These are phyloP conservation scores for Vanacampus margaritifer DNA, from an alignment of 2,113 vertebrate genomes.

Conservation along the genomic window DNA sequence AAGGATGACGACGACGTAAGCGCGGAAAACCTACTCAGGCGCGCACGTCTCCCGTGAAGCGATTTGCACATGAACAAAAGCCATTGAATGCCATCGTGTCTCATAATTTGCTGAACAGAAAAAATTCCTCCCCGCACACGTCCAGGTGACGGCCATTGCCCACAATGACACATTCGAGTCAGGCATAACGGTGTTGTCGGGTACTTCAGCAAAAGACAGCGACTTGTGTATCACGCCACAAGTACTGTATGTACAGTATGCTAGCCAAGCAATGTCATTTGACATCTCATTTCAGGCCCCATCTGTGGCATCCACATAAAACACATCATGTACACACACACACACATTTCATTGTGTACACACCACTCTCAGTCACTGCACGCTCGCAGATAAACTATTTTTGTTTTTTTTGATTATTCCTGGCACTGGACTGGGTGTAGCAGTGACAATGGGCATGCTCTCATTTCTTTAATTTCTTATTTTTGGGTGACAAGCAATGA, in stretches of 20 bases:
- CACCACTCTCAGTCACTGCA: constrained; percentile 61
- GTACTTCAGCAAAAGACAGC: neutral
- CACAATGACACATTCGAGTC: constrained; percentile 48
- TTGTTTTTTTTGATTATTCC: constrained; percentile 6
- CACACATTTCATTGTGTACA: constrained; percentile 50
- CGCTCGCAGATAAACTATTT: constrained; percentile 48
- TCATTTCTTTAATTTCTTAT: constrained; percentile 42
- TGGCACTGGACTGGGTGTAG: constrained; percentile 50
- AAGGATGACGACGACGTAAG: no score
- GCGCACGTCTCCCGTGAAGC: constrained; percentile 48
- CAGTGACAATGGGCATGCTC: constrained; percentile 64
- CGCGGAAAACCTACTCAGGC: neutral
- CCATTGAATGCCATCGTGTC: constrained; percentile 59
- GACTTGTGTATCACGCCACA: constrained; percentile 14
- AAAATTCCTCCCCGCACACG: constrained; percentile 45
- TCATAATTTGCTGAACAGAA: constrained; percentile 53
- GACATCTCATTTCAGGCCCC: constrained; percentile 41
- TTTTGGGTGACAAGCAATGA: constrained; percentile 44
- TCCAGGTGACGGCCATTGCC: constrained; percentile 36
- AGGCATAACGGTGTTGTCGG: constrained; percentile 20
- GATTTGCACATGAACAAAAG: constrained; percentile 64
- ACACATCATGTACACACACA: constrained; percentile 19
- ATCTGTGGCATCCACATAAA: constrained; percentile 39
- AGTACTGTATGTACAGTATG: constrained; percentile 30
- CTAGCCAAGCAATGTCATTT: constrained; percentile 30